Evolutionary conservation across 1,140 invertebrate species (phyloP), one percentile per base, ranked within the genome.

Genomic region (Ylistrum balloti): DNA sequence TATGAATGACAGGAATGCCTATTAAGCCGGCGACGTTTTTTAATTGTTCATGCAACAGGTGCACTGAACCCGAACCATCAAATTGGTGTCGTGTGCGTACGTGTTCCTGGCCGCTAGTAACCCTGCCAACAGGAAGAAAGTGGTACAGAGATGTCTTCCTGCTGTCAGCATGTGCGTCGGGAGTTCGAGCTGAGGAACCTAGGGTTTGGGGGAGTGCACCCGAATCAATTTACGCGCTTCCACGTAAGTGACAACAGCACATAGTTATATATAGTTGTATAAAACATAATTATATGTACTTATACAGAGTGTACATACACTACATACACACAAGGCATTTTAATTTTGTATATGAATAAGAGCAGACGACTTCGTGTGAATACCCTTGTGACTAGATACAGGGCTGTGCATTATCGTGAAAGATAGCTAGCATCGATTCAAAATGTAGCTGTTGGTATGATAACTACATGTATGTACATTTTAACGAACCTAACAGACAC

Each of bases 111-210:
- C 56, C 56, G n/a, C 22, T 3, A 74, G 56, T 74, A 74, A 74
- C 56, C 56, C 56, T 74, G 56, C 56, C 56, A 74, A 74, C 56
- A 74, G 56, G 56, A n/a, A 28, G 56, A 22, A n/a, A n/a, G 56
- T 74, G n/a, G 56, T 74, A 28, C 15, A 74, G 56, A 74, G 22
- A 74, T 74, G 56, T n/a, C 56, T 74, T 74, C 56, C 56, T 74
- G 56, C 56, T 74, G 56, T 11, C 56, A 74, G 56, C 56, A 74
- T 74, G 9, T 74, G n/a, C 17, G 56, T 28, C 56, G 56, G 17
- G 56, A 74, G n/a, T 74, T 74, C n/a, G 56, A 74, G 56, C 56
- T 74, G n/a, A 74, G 22, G 56, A 74, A 74, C 56, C n/a, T 74
- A 1, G 56, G 56, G 9, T 74, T 74, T n/a, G 56, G 56, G 2